Conservation (phyloP, 35 echinoderm and acorn worm species). For the Diadema setosum region DNA sequence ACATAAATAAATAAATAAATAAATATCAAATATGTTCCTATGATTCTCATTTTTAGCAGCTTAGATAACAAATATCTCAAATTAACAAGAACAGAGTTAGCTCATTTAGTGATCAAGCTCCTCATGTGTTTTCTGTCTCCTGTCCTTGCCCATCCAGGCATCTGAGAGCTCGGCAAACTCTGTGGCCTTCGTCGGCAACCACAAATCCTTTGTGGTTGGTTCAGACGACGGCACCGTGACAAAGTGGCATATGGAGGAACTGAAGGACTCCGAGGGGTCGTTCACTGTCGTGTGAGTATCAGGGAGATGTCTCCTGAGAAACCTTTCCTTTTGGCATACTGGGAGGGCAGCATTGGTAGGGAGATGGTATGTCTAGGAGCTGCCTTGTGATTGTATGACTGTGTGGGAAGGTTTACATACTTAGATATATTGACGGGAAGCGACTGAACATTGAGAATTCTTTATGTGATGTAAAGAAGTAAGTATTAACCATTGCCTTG, state of each 20-base stretch:
- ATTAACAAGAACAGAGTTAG: too few relatives aligned
- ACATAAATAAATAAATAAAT: too few relatives aligned
- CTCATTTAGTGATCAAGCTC: too few relatives aligned
- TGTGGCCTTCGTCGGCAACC: constrained; percentile 13
- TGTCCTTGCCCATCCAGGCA: not conserved
- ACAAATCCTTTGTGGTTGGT: constrained; percentile 23
- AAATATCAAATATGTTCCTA: too few relatives aligned
- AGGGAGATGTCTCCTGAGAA: not conserved
- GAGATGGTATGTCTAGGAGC: not conserved
- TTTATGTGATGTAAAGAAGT: too few relatives aligned
- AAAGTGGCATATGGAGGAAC: constrained; percentile 30
- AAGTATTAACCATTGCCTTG: too few relatives aligned
- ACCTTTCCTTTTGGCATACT: not conserved
- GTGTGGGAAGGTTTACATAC: not conserved
- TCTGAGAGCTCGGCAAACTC: constrained; percentile 34
- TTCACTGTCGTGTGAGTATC: constrained; percentile 22
- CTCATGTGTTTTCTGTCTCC: too few relatives aligned
- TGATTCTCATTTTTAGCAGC: too few relatives aligned
- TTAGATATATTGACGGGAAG: too few relatives aligned
- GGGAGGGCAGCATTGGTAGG: not conserved
- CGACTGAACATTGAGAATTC: too few relatives aligned
- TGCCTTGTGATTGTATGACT: not conserved
- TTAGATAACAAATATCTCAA: too few relatives aligned
- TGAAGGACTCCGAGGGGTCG: not conserved
- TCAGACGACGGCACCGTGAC: constrained; percentile 27